A percentile compares a stretch with the other conserved stretches of the same genome.
These are phyloP conservation scores for Drosophila siamana DNA, from an alignment of 2,888 invertebrate genomes.

Conservation along the genomic window DNA sequence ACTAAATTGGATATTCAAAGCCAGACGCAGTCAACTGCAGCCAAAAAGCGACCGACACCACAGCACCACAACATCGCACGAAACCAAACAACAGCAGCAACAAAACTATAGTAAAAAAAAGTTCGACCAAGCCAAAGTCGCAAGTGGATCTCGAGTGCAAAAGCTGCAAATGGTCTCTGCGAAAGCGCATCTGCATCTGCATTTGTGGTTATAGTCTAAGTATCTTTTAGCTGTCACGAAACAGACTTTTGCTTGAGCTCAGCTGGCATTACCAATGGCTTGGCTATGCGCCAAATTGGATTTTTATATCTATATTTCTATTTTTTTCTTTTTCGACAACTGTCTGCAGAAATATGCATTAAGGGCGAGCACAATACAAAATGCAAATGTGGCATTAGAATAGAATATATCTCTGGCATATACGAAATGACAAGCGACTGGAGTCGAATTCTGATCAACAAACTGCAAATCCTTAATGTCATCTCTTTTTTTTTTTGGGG, in stretches of 20 bases:
- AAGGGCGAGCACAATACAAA: neutral
- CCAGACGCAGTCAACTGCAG: slow-evolving; percentile 26
- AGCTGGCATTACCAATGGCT: slow-evolving; percentile 8
- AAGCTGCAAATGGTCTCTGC: slow-evolving; percentile 39
- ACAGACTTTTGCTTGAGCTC: slow-evolving; percentile 20
- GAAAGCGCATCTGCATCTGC: slow-evolving; percentile 47
- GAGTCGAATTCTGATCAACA: slow-evolving; percentile 1
- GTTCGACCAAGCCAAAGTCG: slow-evolving; percentile 42
- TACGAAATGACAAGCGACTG: neutral
- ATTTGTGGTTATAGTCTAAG: slow-evolving; percentile 21
- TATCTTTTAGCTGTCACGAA: slow-evolving; percentile 27
- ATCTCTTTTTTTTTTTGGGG: too few species aligned
- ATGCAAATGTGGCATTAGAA: slow-evolving; percentile 15
- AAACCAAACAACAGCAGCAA: too few species aligned
- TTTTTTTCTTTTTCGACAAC: too few species aligned
- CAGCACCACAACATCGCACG: neutral
- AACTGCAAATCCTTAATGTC: neutral
- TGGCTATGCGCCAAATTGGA: slow-evolving; percentile 53
- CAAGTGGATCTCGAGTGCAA: slow-evolving; percentile 69
- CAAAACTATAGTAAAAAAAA: too few species aligned
- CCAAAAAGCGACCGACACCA: slow-evolving; percentile 9
- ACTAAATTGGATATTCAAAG: slow-evolving; percentile 58
- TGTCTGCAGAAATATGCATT: slow-evolving; percentile 13
- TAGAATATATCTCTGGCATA: neutral
- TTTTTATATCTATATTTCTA: slow-evolving; percentile 37